These are phyloP conservation scores for Drosophila santomea DNA, from an alignment of 1,140 invertebrate species.

Conservation along the genomic window DNA sequence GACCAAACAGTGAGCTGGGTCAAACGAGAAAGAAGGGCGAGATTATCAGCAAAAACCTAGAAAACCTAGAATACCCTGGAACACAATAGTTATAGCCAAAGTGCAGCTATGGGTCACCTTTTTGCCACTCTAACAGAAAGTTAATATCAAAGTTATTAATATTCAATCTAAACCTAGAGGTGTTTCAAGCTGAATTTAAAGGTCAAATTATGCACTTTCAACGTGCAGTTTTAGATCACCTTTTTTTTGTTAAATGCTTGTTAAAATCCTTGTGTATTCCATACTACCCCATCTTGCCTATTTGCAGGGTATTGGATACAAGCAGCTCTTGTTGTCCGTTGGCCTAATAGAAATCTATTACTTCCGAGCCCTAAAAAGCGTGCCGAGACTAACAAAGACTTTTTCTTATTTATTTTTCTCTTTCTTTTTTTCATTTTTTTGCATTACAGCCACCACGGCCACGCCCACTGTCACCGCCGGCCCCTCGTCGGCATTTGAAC, in stretches of 20 bases:
- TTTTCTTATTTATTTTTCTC: not conserved
- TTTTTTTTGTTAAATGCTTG: not conserved
- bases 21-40: not conserved
- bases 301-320: conserved; percentile 4
- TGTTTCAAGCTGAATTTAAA: no score
- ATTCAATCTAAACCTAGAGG: no score
- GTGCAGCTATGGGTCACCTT: no score
- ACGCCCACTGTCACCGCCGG: conserved; percentile 5
- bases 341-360: conserved; percentile 74
- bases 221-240: not conserved
- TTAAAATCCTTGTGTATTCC: no score
- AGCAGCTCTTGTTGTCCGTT: conserved; percentile 50
- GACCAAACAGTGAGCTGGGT: conserved; percentile 12
- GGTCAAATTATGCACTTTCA: no score
- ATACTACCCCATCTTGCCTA: not conserved
- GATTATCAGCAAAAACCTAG: not conserved
- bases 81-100: not conserved
- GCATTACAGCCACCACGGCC: conserved; percentile 30
- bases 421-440: not conserved
- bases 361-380: conserved; percentile 65
- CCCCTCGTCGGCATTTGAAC: conserved; percentile 67
- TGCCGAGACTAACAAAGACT: conserved; percentile 55
- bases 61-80: not conserved
- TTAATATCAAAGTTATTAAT: no score
- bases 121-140: no score